Conservation (phyloP, 2,888 invertebrate genomes). For the Volucella inflata region DNA sequence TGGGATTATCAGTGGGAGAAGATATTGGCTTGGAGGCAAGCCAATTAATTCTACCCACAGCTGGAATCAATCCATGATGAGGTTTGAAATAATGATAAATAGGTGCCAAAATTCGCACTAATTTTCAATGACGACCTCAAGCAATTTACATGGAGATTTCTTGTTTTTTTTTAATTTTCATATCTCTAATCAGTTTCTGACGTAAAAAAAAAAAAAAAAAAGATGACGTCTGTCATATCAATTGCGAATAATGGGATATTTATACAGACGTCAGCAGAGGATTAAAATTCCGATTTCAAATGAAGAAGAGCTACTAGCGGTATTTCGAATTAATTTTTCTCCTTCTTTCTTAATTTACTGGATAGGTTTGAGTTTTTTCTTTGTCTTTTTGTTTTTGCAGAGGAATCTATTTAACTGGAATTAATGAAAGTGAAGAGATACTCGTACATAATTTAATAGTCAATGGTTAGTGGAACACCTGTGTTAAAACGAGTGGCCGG, state of each 20-base stretch:
- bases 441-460: too few species aligned
- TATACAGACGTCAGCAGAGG: constrained; percentile 55
- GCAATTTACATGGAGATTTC: background rate
- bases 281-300: constrained; percentile 33
- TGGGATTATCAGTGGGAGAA: too few species aligned
- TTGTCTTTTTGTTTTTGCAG: background rate
- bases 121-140: background rate
- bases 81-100: too few species aligned
- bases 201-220: constrained; percentile 1
- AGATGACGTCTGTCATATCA: constrained; percentile 29
- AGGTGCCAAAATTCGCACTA: too few species aligned
- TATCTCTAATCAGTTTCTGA: constrained; percentile 14
- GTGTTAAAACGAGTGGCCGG: too few species aligned
- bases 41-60: too few species aligned
- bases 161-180: constrained; percentile 9
- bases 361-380: background rate
- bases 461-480: too few species aligned
- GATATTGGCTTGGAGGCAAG: too few species aligned
- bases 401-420: background rate
- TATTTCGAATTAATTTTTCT: constrained; percentile 25
- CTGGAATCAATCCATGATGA: too few species aligned
- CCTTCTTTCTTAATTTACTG: background rate
- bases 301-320: constrained; percentile 10
- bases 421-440: too few species aligned
- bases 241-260: constrained; percentile 48